Evolutionary conservation across 2,888 invertebrate species (phyloP).

Genomic region (Pogonocherus hispidulus): DNA sequence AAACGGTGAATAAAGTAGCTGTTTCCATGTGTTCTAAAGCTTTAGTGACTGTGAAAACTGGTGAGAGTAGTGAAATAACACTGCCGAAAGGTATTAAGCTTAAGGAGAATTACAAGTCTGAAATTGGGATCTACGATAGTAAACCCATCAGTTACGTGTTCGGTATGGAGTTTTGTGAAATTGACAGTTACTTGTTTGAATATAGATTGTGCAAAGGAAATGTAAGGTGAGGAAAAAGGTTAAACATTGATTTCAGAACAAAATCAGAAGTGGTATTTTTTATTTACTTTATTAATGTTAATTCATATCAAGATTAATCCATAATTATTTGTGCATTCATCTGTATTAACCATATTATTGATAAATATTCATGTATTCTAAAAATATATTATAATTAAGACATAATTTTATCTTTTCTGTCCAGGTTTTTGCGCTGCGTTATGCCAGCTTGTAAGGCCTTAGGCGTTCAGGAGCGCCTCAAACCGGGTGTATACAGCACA

Average conservation of each 20-base stretch:
- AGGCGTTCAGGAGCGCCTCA: slow-evolving; percentile 53
- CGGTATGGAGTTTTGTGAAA: slow-evolving; percentile 54
- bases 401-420: too few species aligned
- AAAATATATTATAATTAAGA: too few species aligned
- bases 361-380: too few species aligned
- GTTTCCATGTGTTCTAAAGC: slow-evolving; percentile 1
- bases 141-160: slow-evolving; percentile 52
- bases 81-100: slow-evolving; percentile 47
- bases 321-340: too few species aligned
- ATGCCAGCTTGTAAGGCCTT: slow-evolving; percentile 54
- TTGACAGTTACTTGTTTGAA: slow-evolving; percentile 62
- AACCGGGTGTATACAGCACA: slow-evolving; percentile 43
- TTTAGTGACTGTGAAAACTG: slow-evolving; percentile 6
- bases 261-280: slow-evolving; percentile 20
- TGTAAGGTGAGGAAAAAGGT: slow-evolving; percentile 49
- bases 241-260: not conserved
- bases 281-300: slow-evolving; percentile 21
- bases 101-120: slow-evolving; percentile 45
- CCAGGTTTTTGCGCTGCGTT: slow-evolving; percentile 59
- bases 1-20: not conserved
- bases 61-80: slow-evolving; percentile 19
- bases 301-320: too few species aligned
- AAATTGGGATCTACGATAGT: slow-evolving; percentile 54
- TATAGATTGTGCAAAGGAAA: slow-evolving; percentile 58
- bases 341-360: too few species aligned